Evolutionary conservation across 2,113 vertebrate genomes (phyloP).

Genomic region (Halcyon malimbica): DNA sequence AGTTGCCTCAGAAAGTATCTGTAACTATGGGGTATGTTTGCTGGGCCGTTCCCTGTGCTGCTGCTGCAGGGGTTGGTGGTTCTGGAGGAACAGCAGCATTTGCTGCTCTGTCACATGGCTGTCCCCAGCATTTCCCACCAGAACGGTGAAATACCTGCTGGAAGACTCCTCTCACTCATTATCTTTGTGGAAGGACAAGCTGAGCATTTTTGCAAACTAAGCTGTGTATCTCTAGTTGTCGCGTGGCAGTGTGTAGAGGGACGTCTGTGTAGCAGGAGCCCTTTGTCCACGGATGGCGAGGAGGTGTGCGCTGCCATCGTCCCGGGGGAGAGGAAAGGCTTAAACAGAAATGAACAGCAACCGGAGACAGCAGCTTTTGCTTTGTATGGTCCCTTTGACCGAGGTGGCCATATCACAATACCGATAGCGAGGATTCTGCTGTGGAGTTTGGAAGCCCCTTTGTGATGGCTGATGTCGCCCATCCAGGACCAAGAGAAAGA

Average conservation of each 20-base stretch:
- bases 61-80: background rate
- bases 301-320: background rate
- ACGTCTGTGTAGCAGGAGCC: too few relatives aligned
- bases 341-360: background rate
- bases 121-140: background rate
- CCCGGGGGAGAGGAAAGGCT: background rate
- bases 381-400: background rate
- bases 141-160: background rate
- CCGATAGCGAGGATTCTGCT: background rate
- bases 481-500: background rate
- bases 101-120: background rate
- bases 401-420: background rate
- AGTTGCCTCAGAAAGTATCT: too few relatives aligned
- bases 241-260: background rate
- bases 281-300: background rate
- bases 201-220: background rate
- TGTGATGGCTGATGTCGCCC: fast-evolving
- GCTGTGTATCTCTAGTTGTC: background rate
- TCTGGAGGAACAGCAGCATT: background rate
- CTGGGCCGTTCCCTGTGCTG: fast-evolving
- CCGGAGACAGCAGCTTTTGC: background rate
- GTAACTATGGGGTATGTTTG: fast-evolving
- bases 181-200: background rate
- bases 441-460: background rate
- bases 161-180: background rate